Base-by-base conservation (phyloP, 1,140 invertebrate species). In the Pseudomyrmex flavicornis region DNA sequence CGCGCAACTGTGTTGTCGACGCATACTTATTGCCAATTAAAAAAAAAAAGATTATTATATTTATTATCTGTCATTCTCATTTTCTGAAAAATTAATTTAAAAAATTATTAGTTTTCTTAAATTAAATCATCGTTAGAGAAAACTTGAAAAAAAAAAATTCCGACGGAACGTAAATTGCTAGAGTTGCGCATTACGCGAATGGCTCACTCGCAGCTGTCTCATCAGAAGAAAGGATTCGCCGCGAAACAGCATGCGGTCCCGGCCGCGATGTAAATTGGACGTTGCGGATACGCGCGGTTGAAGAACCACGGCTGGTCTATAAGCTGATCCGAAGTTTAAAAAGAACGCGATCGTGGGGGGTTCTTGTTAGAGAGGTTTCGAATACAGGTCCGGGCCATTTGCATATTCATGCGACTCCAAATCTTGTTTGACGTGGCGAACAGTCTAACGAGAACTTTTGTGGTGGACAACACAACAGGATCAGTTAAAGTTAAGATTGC, bases 371-470 rank as follows among this genome's bases (percentile, higher is more conserved):
- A 87, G 82, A 22, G n/a, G 44, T 69, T 82, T 68, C 54, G 52
- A 73, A 76, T 69, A 82, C 65, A 12, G 61, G 26, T 20, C 50
- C 50, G 26, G 35, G 35, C 9, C 58, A 84, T 91, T 89, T 90
- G 83, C 86, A 91, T 90, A 90, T 90, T 91, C 85, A 90, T 90
- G 88, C 58, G 9, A 15, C 69, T 61, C 66, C 66, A 22, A 85
- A 88, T 86, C 70, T 75, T 12, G 58, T 70, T 79, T 77, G 69
- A 86, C 13, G 48, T 22, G 65, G 22, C 22, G 61, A 35, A 63
- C 22, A 54, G 62, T 70, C 52, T 80, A 52, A 0, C 5, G 59
- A 50, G 15, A 52, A 65, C 52, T 22, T 77, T 56, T 52, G 44
- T 54, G 65, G n/a, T 15, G 35, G 35, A 20, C 74, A 46, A 66